Conservation (phyloP, 2,888 invertebrate genomes). For the Aphrophora alni region DNA sequence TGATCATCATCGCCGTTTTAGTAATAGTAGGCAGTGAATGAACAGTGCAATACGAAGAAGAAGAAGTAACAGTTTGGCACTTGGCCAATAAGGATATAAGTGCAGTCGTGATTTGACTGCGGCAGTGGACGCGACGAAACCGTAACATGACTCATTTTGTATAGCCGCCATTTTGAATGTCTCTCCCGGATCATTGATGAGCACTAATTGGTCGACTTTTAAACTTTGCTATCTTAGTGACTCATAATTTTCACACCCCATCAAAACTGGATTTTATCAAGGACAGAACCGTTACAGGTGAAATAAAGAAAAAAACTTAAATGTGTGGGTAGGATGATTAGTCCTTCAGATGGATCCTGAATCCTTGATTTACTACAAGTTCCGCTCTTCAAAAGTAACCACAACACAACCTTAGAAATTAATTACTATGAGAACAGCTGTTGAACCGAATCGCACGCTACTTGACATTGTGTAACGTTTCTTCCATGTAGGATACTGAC, state of each 20-base stretch:
- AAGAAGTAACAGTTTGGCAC: background rate
- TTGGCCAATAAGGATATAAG: background rate
- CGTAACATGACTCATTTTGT: background rate
- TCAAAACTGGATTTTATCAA: too few species aligned
- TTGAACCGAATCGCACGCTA: background rate
- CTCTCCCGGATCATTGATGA: background rate
- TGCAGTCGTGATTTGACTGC: constrained; percentile 9
- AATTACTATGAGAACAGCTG: background rate
- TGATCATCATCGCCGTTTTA: background rate
- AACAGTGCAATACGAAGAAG: background rate
- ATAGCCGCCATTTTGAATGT: background rate
- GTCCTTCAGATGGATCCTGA: too few species aligned
- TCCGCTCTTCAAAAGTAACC: background rate
- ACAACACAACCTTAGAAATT: background rate
- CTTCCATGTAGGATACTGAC: too few species aligned
- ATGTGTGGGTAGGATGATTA: too few species aligned
- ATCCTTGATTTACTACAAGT: too few species aligned
- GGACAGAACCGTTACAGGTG: too few species aligned
- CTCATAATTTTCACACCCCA: background rate
- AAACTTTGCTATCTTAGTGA: background rate
- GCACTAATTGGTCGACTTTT: background rate
- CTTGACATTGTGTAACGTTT: too few species aligned
- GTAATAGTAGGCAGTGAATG: background rate
- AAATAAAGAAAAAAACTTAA: too few species aligned
- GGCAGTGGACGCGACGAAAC: constrained; percentile 1